Evolutionary conservation across 2,888 invertebrate genomes (phyloP).

Genomic region (Serripes groenlandicus): DNA sequence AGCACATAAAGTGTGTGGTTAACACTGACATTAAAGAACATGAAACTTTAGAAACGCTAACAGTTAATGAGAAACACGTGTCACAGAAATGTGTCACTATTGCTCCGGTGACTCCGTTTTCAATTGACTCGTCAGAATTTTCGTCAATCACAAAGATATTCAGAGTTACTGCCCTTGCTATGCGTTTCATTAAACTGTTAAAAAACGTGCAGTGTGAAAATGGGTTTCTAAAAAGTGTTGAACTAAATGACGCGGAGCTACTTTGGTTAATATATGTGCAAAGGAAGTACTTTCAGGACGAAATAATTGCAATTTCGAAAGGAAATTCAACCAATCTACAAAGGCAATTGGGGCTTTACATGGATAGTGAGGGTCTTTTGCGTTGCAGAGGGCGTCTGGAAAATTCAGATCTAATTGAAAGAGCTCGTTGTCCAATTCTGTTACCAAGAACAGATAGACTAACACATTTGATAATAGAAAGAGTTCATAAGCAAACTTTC

Average conservation of each 20-base stretch:
- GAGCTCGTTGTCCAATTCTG: constrained; percentile 24
- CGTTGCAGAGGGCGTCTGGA: constrained; percentile 28
- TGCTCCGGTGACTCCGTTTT: constrained; percentile 2
- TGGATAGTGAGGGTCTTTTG: constrained; percentile 17
- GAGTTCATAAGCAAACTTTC: not conserved
- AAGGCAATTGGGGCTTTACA: constrained; percentile 17
- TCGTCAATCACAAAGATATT: constrained; percentile 4
- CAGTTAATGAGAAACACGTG: not conserved
- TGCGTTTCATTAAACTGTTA: not conserved
- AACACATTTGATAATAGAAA: constrained; percentile 18
- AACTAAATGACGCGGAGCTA: constrained; percentile 24
- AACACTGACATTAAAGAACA: not conserved
- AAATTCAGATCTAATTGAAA: constrained; percentile 22
- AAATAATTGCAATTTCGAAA: not conserved
- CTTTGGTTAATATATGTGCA: constrained; percentile 32
- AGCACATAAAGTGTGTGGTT: not conserved
- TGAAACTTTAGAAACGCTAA: not conserved
- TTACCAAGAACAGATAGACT: constrained; percentile 14
- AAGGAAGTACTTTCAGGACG: constrained; percentile 17
- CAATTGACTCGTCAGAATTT: not conserved
- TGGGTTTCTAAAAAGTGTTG: not conserved
- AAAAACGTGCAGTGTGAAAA: not conserved
- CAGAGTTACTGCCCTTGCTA: constrained; percentile 1
- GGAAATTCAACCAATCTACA: constrained; percentile 5
- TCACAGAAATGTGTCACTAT: not conserved